These are phyloP conservation scores for Hippocampus abdominalis DNA, from an alignment of 2,113 vertebrate genomes.

Conservation along the genomic window DNA sequence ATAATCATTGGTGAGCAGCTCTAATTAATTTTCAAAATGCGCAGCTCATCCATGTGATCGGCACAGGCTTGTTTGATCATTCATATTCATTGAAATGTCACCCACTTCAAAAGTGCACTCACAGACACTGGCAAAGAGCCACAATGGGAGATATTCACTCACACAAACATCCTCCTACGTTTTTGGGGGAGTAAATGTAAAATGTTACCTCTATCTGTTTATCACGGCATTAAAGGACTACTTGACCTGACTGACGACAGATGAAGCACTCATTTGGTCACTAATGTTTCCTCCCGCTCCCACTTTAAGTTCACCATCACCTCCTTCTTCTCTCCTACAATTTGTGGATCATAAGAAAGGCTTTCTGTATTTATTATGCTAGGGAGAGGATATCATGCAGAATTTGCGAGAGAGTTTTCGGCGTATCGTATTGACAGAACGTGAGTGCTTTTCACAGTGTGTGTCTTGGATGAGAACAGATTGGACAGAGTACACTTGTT, in stretches of 20 bases:
- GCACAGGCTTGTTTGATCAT: not conserved
- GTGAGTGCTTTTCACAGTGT: too few relatives aligned
- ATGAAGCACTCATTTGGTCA: constrained; percentile 40
- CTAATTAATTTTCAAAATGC: too few relatives aligned
- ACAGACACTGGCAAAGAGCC: not conserved
- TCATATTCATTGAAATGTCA: constrained; percentile 17
- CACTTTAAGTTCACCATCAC: constrained; percentile 17
- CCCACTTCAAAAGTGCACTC: constrained; percentile 14
- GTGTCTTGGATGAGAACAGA: not conserved
- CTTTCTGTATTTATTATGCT: not conserved
- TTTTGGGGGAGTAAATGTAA: constrained; percentile 44
- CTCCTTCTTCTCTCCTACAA: constrained; percentile 12
- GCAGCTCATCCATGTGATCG: too few relatives aligned
- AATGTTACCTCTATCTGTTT: constrained; percentile 34
- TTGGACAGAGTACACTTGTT: not conserved
- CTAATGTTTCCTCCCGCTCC: constrained; percentile 37
- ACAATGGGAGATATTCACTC: constrained; percentile 10
- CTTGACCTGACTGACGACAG: constrained; percentile 53
- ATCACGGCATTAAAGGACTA: constrained; percentile 48
- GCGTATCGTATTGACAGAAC: too few relatives aligned
- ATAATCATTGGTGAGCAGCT: too few relatives aligned
- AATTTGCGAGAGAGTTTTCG: not conserved
- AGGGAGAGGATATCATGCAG: not conserved
- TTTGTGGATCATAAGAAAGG: not conserved
- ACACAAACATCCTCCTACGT: constrained; percentile 11